Base-by-base conservation (phyloP, 2,888 invertebrate genomes). In the Drosophila merina region DNA sequence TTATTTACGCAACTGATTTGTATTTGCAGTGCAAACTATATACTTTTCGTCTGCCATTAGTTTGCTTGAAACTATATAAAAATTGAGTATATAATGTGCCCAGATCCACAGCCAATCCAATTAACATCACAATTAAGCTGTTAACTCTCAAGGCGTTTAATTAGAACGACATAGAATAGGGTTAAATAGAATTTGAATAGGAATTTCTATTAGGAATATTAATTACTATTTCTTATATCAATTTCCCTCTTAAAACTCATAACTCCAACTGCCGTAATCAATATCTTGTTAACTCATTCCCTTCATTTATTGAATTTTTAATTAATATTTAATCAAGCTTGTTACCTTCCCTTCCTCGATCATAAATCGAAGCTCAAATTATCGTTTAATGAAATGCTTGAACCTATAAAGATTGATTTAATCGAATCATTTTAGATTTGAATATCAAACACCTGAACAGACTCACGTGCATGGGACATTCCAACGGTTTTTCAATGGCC, bases 1-100 rank as follows among this genome's bases (percentile, higher is more conserved):
- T 89, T 88, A 89, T 88, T 88, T 89, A 88, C 83, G 78, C 89
- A 88, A 88, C 82, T 88, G 89, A 88, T 82, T 84, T 82, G 75
- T 87, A 75, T 85, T 85, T 87, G 85, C 86, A 87, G 68, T 77
- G 79, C 73, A 79, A 82, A 84, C 63, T 63, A 59, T 55, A 57
- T 40, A 20, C 25, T 25, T 14, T 31, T 67, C 31, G 33, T 26
- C 12, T 49, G 9, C 40, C 36, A 36, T n/a, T 36, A 36, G n/a
- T 33, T 33, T 33, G 33, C n/a, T n/a, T 2, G 30, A n/a, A 14
- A 12, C 14, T 38, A 12, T 62, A 33, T 30, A 10, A 4, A 28
- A 8, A 50, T 54, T 4, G 20, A 10, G n/a, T 33, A 36, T 42
- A 48, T 28, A 44, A 26, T 30, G 30, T 48, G 47, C 7, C 31